Conservation (phyloP, 2,888 invertebrate species). For the Drosophila limbata region DNA sequence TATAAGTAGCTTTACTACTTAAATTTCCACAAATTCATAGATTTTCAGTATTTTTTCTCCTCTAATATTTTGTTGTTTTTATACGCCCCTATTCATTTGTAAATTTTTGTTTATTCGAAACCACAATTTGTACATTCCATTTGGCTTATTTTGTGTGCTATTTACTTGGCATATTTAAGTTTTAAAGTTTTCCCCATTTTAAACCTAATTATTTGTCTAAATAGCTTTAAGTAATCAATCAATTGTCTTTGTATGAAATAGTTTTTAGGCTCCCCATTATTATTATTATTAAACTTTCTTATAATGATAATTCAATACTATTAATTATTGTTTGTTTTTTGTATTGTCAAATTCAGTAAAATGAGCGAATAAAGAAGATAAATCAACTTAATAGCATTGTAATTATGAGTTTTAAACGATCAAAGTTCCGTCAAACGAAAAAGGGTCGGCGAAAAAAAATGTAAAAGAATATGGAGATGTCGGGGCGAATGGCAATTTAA, state of each 20-base stretch:
- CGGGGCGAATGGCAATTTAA: no score
- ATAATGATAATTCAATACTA: slow-evolving; percentile 1
- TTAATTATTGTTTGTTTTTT: slow-evolving; percentile 11
- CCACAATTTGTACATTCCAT: slow-evolving; percentile 24
- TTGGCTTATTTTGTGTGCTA: slow-evolving; percentile 17
- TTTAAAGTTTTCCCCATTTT: slow-evolving; percentile 13
- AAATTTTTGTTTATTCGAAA: slow-evolving; percentile 5
- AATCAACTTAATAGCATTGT: neutral
- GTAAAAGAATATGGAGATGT: no score
- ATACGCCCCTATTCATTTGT: slow-evolving; percentile 9
- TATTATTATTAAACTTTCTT: slow-evolving; percentile 1
- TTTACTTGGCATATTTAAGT: slow-evolving; percentile 1
- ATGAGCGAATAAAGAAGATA: slow-evolving; percentile 14
- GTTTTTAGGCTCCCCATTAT: slow-evolving; percentile 18
- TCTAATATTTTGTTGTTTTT: slow-evolving; percentile 1
- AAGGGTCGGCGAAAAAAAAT: no score
- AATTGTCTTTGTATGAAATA: slow-evolving; percentile 24
- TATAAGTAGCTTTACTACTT: slow-evolving; percentile 54
- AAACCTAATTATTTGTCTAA: slow-evolving; percentile 21
- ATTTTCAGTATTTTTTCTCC: slow-evolving; percentile 25
- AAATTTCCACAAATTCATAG: slow-evolving; percentile 17
- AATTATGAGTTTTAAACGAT: neutral
- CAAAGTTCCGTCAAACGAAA: neutral
- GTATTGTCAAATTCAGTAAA: slow-evolving; percentile 11
- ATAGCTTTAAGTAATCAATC: slow-evolving; percentile 20